Evolutionary conservation across 2,797 vertebrate genomes (phyloP), one percentile per base, ranked within the genome.

Genomic region (Sternarchorhynchus goeldii): DNA sequence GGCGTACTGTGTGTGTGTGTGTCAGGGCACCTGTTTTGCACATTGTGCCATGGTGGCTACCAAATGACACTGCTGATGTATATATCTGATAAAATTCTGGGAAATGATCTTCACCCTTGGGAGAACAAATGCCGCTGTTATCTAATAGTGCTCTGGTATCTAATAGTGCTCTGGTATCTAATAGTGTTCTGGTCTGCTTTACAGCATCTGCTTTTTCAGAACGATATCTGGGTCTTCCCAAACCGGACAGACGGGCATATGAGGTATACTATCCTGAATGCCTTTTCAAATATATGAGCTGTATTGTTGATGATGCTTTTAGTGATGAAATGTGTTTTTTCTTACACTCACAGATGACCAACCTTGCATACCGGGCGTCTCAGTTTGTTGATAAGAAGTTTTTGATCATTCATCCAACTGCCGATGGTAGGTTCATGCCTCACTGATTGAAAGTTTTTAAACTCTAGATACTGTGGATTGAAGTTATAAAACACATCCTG

Each of bases 121-220:
- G 45, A 14, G 8, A 50, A 50, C 10, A 50, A 50, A 50, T 12
- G 3, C 45, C 12, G 10, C 10, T 50, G 45, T 50, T 50, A 50
- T 50, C 45, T 50, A 50, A 50, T 50, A 29, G 4, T 5, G 34
- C 21, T 72, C 12, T 73, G 34, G 7, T 69, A 25, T 64, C 0
- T 7, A 53, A 31, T 12, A 32, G 16, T 17, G 20, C 31, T 76
- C 41, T 39, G 17, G 7, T 29, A 25, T 31, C 31, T 64, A 69
- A 62, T 58, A 29, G 4, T 5, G 29, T 31, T 72, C 12, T 73
- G 34, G 7, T 69, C 2, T 73, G 82, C 74, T 81, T 85, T 86
- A 81, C 84, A 98, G 98, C 97, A 0, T 99, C 98, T 5, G 96
- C 97, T 0, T 99, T 99, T 89, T 99, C 98, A 0, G 98, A 99